phyloP scores from a whole-genome alignment of 2,113 vertebrate genomes.

The Rhinopomastus cyanomelas region DNA sequence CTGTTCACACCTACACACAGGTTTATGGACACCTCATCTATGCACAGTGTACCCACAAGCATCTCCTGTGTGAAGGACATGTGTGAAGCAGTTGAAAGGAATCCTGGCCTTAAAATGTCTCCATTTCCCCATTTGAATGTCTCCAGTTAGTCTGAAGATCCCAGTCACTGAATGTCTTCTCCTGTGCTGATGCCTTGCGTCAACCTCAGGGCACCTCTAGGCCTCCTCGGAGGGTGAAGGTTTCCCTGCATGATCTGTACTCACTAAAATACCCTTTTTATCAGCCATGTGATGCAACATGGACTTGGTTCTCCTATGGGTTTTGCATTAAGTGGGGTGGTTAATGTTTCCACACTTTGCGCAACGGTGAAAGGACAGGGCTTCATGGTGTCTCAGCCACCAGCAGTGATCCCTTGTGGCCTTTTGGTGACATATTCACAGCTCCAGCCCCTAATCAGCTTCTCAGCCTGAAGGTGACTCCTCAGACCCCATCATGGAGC shows the following conservation, averaged over 20 bases:
- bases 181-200: background rate
- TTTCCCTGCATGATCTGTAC: background rate
- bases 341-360: background rate
- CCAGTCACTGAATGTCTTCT: background rate
- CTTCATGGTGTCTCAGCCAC: background rate
- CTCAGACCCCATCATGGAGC: no score
- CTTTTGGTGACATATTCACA: background rate
- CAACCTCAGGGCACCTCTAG: background rate
- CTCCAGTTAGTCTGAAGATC: background rate
- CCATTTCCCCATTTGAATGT: background rate
- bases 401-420: background rate
- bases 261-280: background rate
- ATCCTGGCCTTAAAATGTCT: background rate
- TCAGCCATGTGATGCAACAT: background rate
- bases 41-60: no score
- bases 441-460: background rate
- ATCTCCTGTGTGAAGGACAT: no score
- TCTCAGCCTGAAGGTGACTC: background rate
- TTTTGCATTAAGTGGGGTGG: background rate
- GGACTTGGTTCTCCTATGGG: background rate
- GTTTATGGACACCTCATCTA: fast-evolving
- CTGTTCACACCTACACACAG: background rate
- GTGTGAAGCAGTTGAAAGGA: background rate
- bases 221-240: background rate
- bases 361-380: background rate